Base-by-base conservation (phyloP, 1,140 invertebrate species). In the Pomacea maculata region DNA sequence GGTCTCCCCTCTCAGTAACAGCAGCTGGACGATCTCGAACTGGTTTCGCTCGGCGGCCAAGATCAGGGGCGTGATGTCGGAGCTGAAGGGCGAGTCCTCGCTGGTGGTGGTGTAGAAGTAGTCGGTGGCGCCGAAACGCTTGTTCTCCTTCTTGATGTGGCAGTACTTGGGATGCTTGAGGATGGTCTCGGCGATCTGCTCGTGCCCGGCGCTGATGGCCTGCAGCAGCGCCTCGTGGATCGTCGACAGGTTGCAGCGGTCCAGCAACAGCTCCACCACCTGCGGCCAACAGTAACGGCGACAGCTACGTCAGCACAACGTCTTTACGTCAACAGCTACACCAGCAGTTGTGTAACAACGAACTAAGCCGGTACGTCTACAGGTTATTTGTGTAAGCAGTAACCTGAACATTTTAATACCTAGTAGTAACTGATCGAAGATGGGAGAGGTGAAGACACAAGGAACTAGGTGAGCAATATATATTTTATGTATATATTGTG, bases 11-110 rank as follows among this genome's bases (percentile, higher is more conserved):
- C 90, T 78, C 64, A 90, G 80, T 25, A 92, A 82, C 63, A 92
- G 82, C 64, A 91, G 84, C 85, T 91, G 89, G 25, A 91, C 87
- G 34, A 92, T 91, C 80, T 91, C 90, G 84, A 89, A 90, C 84
- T 90, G 88, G 82, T 92, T 91, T 70, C 89, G 82, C 73, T 92
- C 90, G 7, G 90, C 86, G 19, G 90, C 91, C 21, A 92, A 75
- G 52, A 91, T 92, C 55, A 92, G 82, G 12, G 91, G 90, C 4
- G 90, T 91, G 34, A 92, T 90, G 80, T 90, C 89, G 25, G 88
- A 85, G 15, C 89, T 88, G 80, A 90, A 91, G 12, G 86, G 88
- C 1, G 87, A 88, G 61, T 87, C 86, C 78, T 89, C 88, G 61
- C 83, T 87, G 55, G 83, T 88, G 54, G 80, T 84, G 75, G 88